phyloP scores from a whole-genome alignment of 2,113 vertebrate species.

The Puffinus mauretanicus region DNA sequence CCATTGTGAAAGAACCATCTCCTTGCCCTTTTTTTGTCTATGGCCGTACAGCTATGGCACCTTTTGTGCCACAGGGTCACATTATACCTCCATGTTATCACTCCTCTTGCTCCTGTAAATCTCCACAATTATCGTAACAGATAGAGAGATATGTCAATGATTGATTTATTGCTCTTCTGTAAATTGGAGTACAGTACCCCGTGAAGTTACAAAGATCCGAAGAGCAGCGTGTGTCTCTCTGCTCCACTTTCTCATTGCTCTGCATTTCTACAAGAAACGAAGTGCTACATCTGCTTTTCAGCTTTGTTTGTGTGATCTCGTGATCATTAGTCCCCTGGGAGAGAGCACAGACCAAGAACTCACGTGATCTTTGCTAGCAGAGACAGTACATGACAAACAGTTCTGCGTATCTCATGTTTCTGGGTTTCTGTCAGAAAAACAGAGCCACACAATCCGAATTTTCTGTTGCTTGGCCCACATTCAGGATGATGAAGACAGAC shows the following conservation, averaged over 20 bases:
- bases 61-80: constrained; percentile 9
- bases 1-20: background rate
- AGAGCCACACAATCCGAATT: background rate
- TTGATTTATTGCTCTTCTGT: constrained; percentile 29
- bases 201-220: background rate
- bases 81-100: constrained; percentile 1
- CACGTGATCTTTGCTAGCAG: background rate
- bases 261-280: background rate
- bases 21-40: background rate
- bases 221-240: background rate
- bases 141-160: background rate
- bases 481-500: background rate
- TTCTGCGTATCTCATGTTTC: background rate
- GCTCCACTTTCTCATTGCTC: background rate
- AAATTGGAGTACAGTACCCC: background rate
- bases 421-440: background rate
- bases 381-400: background rate
- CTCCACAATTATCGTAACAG: constrained; percentile 8
- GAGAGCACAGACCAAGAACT: background rate
- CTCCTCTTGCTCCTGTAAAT: constrained; percentile 24
- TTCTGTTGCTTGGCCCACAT: background rate
- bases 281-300: constrained; percentile 27
- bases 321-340: background rate
- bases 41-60: background rate
- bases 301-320: background rate